Evolutionary conservation across 2,888 invertebrate genomes (phyloP), one percentile per base, ranked within the genome.

Genomic region (Cabera pusaria): DNA sequence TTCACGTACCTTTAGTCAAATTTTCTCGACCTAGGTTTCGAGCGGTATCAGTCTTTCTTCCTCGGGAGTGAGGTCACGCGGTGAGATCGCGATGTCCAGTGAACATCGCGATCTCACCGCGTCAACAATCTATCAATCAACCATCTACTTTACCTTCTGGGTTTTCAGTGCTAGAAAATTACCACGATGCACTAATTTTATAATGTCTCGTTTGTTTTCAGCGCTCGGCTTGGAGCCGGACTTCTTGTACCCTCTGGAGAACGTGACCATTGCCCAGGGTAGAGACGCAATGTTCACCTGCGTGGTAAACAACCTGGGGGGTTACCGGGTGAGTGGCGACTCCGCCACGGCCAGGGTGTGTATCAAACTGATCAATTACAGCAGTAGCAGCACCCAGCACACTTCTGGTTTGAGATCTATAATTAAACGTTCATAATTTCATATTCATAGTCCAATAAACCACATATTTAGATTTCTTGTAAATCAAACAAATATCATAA

Each of bases 261-360:
- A 95, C 91, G 92, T 95, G 83, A 95, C 95, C 53, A 94, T 95
- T 65, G 92, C 95, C 50, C 94, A 94, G 81, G 95, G 95, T 49
- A 90, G 95, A 62, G 95, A 95, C 88, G 95, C 95, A 60, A 93
- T 93, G 76, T 95, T 95, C 89, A 95, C 95, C 58, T 95, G 95
- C 76, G 94, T 95, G 72, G 95, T 95, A 71, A 95, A 94, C 90
- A 94, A 95, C 91, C 92, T 95, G 76, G 93, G 93, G 69, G 93
- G 93, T 90, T 92, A 94, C 91, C 94, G 95, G 95, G 97, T 97
- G 96, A 96, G 96, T 96, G 94, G 94, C 91, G 94, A 94, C 90
- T 91, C 92, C 91, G 91, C 93, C 90, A 93, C 93, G 80, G 93
- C 94, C 91, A 93, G 94, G 94, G 94, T 94, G 94, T 93, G 94